A percentile compares a stretch with the other conserved stretches of the same genome.
Conservation (phyloP, 2,888 invertebrate species). For the Gerris lacustris region DNA sequence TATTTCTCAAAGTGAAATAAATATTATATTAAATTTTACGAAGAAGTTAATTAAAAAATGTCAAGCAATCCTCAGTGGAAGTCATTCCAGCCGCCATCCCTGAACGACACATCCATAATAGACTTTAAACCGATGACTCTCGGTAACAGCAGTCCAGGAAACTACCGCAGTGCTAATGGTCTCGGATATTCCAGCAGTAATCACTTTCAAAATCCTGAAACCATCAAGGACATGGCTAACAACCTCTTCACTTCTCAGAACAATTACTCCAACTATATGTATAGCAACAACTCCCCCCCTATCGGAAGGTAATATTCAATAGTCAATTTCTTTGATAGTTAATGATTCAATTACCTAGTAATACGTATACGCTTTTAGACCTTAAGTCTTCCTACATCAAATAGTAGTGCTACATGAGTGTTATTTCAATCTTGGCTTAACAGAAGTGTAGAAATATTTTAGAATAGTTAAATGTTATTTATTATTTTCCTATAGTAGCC, state of each 20-base stretch:
- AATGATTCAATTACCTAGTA: too few species aligned
- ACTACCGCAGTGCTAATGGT: conserved; percentile 45
- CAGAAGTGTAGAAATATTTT: too few species aligned
- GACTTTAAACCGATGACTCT: conserved; percentile 66
- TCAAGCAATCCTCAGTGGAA: conserved; percentile 80
- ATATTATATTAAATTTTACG: background rate
- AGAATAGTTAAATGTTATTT: too few species aligned
- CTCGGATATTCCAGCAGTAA: conserved; percentile 14
- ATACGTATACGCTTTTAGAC: too few species aligned
- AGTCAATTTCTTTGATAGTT: too few species aligned
- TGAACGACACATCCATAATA: conserved; percentile 67
- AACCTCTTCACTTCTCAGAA: conserved; percentile 37
- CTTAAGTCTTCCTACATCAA: too few species aligned
- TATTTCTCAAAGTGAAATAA: background rate
- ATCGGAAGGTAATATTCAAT: conserved; percentile 18
- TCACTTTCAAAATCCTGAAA: conserved; percentile 16
- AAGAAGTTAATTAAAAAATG: conserved; percentile 39
- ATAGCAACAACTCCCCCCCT: conserved; percentile 25
- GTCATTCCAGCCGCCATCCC: conserved; percentile 80
- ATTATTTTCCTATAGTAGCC: too few species aligned
- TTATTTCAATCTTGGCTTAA: too few species aligned
- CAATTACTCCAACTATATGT: conserved; percentile 30
- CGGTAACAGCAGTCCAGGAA: conserved; percentile 38
- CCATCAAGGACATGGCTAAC: conserved; percentile 28
- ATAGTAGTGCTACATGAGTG: too few species aligned